Percentiles rank a stretch among this genome's conserved stretches.
Evolutionary conservation across 2,888 invertebrate species (phyloP).

Genomic region (Dasypogon diadema): DNA sequence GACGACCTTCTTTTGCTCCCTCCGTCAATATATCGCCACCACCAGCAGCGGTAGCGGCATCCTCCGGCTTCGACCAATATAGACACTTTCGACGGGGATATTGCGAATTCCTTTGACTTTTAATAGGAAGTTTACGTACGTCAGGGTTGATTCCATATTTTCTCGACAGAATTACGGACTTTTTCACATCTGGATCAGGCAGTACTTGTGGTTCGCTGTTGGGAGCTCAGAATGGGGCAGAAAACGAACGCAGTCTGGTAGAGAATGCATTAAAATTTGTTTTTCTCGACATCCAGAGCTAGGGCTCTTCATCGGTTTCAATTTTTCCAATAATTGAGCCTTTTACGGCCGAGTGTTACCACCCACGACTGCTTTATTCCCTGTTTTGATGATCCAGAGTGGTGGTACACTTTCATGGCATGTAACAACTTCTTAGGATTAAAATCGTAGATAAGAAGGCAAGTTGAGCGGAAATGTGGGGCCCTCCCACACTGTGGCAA

Average conservation of each 20-base stretch:
- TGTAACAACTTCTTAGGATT: conserved; percentile 11
- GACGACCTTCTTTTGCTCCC: conserved; percentile 16
- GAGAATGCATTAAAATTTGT: conserved; percentile 26
- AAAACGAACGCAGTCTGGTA: not conserved
- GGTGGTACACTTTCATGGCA: not conserved
- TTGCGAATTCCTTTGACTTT: conserved; percentile 22
- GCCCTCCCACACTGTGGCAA: no score
- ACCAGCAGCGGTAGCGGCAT: no score
- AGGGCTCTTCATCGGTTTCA: conserved; percentile 15
- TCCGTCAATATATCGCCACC: not conserved
- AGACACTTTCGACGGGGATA: conserved; percentile 32
- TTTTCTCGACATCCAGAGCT: not conserved
- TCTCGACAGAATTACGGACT: not conserved
- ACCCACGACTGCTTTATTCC: not conserved
- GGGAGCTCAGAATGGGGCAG: not conserved
- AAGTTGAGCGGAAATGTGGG: no score
- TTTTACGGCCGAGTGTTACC: not conserved
- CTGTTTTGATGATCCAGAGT: not conserved
- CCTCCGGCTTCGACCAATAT: not conserved
- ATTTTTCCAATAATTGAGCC: conserved; percentile 25
- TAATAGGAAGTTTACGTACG: conserved; percentile 26
- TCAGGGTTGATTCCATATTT: conserved; percentile 4
- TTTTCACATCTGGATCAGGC: conserved; percentile 31
- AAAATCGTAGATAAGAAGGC: conserved; percentile 14
- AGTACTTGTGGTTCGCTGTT: not conserved